Base-by-base conservation (phyloP, 2,797 vertebrate species). In the Allobates femoralis region DNA sequence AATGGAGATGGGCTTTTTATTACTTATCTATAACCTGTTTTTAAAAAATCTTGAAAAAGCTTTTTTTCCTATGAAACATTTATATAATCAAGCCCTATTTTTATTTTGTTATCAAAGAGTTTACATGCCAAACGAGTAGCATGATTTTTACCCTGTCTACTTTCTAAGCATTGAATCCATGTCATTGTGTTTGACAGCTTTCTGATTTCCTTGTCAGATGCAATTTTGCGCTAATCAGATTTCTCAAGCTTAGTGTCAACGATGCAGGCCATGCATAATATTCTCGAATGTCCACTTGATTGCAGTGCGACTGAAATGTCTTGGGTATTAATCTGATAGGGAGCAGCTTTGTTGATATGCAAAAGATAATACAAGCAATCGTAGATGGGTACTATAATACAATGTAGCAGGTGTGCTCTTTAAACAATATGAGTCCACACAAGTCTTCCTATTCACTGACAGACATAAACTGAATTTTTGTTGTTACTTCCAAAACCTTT, bases 101-200 rank as follows among this genome's bases (percentile, higher is more conserved):
- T 84, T 23, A 74, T 87, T 80, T 87, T 84, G 34, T 87, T 62
- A 60, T 67, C 62, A 30, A 74, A 58, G 37, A 1, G 46, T 46
- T 12, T 81, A n/a, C 46, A 30, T 92, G 94, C 93, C 94, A 95
- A 93, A 82, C 89, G 91, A 92, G 91, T 92, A 94, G 90, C 71
- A 26, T 74, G 71, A 91, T 94, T 93, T 91, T 90, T 93, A 94
- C 91, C 93, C 92, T 90, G 85, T 92, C 92, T 93, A 92, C 90
- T 93, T 93, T 94, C 91, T 92, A 94, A 94, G 95, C 90, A 93
- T 93, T 94, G 94, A 93, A 93, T 94, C 95, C 94, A 92, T 97
- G 95, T 97, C 96, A 97, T 97, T 94, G 94, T 96, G 94, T 97
- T 96, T 97, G 97, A 97, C 98, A 97, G 96, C 94, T 97, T 97